These are phyloP conservation scores for Metellina segmentata DNA, from an alignment of 2,888 invertebrate genomes.

Conservation along the genomic window DNA sequence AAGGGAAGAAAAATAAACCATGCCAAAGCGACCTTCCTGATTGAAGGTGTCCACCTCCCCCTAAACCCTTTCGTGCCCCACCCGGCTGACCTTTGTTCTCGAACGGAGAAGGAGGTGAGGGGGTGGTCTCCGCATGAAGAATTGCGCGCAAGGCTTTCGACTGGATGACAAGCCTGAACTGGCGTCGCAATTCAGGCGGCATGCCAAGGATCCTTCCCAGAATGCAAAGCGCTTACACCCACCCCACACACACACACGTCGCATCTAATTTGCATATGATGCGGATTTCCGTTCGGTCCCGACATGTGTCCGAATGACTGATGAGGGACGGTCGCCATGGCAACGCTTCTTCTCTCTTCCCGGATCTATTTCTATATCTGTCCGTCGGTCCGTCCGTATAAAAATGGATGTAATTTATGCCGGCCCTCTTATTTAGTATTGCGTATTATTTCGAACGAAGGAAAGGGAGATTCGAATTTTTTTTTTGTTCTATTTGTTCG, in stretches of 20 bases:
- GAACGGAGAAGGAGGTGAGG: conserved; percentile 16
- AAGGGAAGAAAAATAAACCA: no score
- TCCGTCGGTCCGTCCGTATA: neutral
- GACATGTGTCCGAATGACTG: conserved; percentile 73
- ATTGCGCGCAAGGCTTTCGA: neutral
- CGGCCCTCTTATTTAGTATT: neutral
- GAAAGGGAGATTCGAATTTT: neutral
- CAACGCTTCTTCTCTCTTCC: conserved; percentile 26
- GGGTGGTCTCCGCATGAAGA: neutral
- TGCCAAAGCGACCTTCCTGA: neutral
- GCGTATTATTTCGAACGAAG: neutral
- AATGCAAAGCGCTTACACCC: conserved; percentile 40
- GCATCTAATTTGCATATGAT: conserved; percentile 73
- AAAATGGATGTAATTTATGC: neutral
- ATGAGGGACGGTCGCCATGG: conserved; percentile 63
- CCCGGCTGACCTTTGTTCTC: conserved; percentile 34
- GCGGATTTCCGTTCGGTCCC: conserved; percentile 66
- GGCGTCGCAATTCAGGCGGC: conserved; percentile 52
- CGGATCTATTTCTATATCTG: neutral
- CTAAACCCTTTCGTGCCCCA: neutral
- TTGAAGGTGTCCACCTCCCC: neutral
- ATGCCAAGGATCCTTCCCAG: conserved; percentile 27
- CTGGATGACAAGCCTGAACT: conserved; percentile 17
- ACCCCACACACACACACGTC: conserved; percentile 14
- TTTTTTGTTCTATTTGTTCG: neutral